Percentiles rank a stretch among this genome's conserved stretches.
Conservation (phyloP, 2,797 vertebrate species). For the Leptoclinus maculatus region DNA sequence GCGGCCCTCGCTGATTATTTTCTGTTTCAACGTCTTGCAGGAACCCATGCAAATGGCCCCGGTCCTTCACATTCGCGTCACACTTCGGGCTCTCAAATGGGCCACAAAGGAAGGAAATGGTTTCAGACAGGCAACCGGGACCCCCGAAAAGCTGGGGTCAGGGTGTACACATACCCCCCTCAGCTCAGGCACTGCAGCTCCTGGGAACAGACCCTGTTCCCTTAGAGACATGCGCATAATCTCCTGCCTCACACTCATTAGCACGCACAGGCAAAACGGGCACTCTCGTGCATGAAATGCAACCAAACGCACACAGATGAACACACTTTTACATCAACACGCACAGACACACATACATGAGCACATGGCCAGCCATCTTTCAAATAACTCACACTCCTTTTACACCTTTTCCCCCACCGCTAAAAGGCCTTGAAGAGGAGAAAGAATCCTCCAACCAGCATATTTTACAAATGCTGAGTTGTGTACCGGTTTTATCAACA, state of each 20-base stretch:
- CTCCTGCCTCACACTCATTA: slow-evolving; percentile 76
- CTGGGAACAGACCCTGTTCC: slow-evolving; percentile 75
- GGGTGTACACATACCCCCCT: slow-evolving; percentile 66
- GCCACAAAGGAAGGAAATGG: slow-evolving; percentile 75
- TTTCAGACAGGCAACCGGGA: slow-evolving; percentile 74
- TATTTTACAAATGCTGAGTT: neutral
- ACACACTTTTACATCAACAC: slow-evolving; percentile 14
- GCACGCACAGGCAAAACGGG: slow-evolving; percentile 66
- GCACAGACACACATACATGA: neutral
- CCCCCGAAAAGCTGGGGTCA: slow-evolving; percentile 74
- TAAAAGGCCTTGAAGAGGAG: slow-evolving; percentile 9
- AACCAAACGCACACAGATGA: slow-evolving; percentile 11
- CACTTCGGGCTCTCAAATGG: slow-evolving; percentile 45
- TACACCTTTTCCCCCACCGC: neutral
- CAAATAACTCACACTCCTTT: slow-evolving; percentile 5
- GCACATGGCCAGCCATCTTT: neutral
- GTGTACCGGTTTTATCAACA: neutral
- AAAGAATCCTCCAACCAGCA: neutral
- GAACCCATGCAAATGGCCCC: slow-evolving; percentile 63
- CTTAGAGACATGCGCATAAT: slow-evolving; percentile 75
- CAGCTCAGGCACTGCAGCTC: slow-evolving; percentile 61
- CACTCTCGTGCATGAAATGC: slow-evolving; percentile 46
- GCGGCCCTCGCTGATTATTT: slow-evolving; percentile 42
- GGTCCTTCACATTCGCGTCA: slow-evolving; percentile 62
- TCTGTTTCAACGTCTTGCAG: slow-evolving; percentile 52